phyloP scores from a whole-genome alignment of 2,888 invertebrate species.

The Lucinisca nassula region DNA sequence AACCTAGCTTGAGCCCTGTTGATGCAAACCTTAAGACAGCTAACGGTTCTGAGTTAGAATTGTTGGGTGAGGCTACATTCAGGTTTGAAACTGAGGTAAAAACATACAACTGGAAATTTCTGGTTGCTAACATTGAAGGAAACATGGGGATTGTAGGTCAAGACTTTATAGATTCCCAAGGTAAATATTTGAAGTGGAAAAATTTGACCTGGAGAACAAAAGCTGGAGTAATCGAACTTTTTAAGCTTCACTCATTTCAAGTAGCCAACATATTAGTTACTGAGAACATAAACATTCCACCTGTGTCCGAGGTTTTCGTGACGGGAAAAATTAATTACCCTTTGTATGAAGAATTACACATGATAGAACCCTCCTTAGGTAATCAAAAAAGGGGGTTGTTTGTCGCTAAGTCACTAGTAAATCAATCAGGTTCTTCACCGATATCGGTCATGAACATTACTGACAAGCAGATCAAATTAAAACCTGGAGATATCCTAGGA shows the following conservation, averaged over 20 bases:
- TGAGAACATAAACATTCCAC: constrained; percentile 7
- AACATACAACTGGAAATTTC: background rate
- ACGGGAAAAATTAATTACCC: background rate
- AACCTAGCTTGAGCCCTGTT: background rate
- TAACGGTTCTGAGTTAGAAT: background rate
- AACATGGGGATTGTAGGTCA: constrained; percentile 32
- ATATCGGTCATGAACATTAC: constrained; percentile 34
- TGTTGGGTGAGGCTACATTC: constrained; percentile 9
- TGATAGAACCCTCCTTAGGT: background rate
- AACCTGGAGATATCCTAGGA: constrained; percentile 1
- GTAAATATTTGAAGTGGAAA: background rate
- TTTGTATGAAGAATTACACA: constrained; percentile 1
- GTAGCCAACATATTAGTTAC: background rate
- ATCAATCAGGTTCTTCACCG: background rate
- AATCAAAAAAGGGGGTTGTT: constrained; percentile 11
- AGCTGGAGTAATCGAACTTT: background rate
- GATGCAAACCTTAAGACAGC: constrained; percentile 6
- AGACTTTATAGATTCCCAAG: constrained; percentile 29
- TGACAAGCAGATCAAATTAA: constrained; percentile 4
- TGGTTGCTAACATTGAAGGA: constrained; percentile 26
- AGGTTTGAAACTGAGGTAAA: background rate
- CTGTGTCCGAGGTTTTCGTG: background rate
- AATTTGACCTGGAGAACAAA: background rate
- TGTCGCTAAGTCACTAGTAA: constrained; percentile 15
- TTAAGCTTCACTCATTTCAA: background rate